These are phyloP conservation scores for Enteromius viviparus DNA, from an alignment of 2,797 vertebrate genomes.

Conservation along the genomic window DNA sequence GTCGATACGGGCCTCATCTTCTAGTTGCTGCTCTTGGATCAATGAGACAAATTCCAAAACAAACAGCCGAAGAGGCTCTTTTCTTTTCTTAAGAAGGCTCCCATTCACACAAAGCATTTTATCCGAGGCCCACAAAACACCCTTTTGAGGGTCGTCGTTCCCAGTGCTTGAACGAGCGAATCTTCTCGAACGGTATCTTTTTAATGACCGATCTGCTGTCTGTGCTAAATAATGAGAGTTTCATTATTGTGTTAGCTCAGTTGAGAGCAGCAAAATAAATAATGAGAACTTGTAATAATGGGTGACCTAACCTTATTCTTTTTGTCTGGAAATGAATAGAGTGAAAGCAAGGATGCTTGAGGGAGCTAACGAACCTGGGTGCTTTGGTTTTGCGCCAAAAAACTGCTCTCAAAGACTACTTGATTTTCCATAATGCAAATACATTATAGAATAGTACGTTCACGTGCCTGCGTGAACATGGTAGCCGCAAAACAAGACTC, in stretches of 20 bases:
- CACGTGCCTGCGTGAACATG: neutral
- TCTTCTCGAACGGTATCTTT: slow-evolving; percentile 65
- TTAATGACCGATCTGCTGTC: slow-evolving; percentile 69
- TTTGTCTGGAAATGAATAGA: slow-evolving; percentile 48
- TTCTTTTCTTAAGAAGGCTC: slow-evolving; percentile 72
- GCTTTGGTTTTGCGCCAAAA: slow-evolving; percentile 2
- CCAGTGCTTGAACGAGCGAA: slow-evolving; percentile 62
- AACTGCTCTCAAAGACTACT: neutral
- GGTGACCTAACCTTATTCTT: slow-evolving; percentile 68
- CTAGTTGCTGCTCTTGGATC: slow-evolving; percentile 75
- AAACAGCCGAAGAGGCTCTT: slow-evolving; percentile 76
- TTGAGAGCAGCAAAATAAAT: slow-evolving; percentile 63
- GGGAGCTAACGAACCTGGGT: slow-evolving; percentile 21
- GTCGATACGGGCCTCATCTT: slow-evolving; percentile 68
- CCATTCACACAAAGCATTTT: slow-evolving; percentile 71
- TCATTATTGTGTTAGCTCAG: slow-evolving; percentile 62
- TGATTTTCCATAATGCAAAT: slow-evolving; percentile 21
- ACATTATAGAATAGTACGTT: neutral
- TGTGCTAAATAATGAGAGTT: slow-evolving; percentile 66
- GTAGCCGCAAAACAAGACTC: neutral
- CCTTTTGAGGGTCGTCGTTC: slow-evolving; percentile 60
- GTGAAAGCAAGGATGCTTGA: slow-evolving; percentile 34
- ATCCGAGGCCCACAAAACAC: slow-evolving; percentile 60
- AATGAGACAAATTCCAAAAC: slow-evolving; percentile 82
- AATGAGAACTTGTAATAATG: slow-evolving; percentile 55